A percentile compares a stretch with the other conserved stretches of the same genome.
Conservation (phyloP, 2,888 invertebrate species). For the Mactromeris polynyma region DNA sequence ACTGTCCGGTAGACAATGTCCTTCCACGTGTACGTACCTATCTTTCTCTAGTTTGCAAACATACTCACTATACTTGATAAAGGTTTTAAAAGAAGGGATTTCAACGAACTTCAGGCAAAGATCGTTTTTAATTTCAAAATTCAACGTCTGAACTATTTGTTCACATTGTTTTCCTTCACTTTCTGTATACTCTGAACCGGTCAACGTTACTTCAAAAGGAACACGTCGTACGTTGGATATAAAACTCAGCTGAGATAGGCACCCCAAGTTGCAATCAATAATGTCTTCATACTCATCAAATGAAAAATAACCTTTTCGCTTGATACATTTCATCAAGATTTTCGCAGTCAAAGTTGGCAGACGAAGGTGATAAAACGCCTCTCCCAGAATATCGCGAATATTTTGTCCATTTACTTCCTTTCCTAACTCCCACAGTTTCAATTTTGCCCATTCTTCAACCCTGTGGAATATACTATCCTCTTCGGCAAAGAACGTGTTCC, state of each 20-base stretch:
- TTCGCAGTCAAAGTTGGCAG: too few relatives aligned
- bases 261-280: neutral
- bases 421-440: neutral
- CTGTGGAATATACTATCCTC: too few relatives aligned
- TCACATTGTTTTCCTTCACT: neutral
- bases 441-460: too few relatives aligned
- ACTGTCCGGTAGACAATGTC: neutral
- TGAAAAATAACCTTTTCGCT: slow-evolving; percentile 25
- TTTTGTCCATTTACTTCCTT: neutral
- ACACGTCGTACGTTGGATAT: neutral
- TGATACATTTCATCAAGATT: neutral
- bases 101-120: neutral
- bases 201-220: neutral
- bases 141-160: neutral
- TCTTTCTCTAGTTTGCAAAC: neutral
- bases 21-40: neutral
- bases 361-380: too few relatives aligned
- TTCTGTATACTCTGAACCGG: neutral
- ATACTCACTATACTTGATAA: neutral
- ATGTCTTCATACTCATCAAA: slow-evolving; percentile 26
- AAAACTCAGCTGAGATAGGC: neutral
- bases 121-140: neutral
- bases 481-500: too few relatives aligned
- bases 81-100: neutral
- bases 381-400: neutral